Conservation (phyloP, 2,888 invertebrate species). For the Nomada flava region DNA sequence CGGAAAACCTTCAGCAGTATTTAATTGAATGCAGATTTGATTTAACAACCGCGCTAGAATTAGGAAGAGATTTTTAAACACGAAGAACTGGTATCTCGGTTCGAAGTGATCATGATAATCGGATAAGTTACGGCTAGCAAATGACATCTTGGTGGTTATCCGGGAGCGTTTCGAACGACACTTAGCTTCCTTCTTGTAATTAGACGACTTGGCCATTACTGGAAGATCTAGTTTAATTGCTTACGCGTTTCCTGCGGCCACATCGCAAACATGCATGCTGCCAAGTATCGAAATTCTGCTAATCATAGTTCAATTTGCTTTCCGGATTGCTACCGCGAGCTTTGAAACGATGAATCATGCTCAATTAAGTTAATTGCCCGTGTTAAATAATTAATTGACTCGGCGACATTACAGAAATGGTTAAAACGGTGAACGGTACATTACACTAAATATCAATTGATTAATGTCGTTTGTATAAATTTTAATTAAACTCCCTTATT, state of each 20-base stretch:
- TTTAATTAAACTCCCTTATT: too few species aligned
- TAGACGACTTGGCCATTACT: slow-evolving; percentile 68
- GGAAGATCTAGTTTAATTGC: slow-evolving; percentile 61
- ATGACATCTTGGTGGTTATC: slow-evolving; percentile 64
- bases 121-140: slow-evolving; percentile 40
- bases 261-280: slow-evolving; percentile 25
- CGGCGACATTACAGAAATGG: neutral
- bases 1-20: neutral
- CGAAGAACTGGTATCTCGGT: slow-evolving; percentile 2
- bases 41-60: neutral
- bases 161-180: slow-evolving; percentile 65
- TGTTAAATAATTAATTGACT: neutral
- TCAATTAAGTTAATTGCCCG: slow-evolving; percentile 1
- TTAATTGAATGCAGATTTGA: neutral
- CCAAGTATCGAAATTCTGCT: slow-evolving; percentile 9
- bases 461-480: too few species aligned
- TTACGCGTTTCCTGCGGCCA: slow-evolving; percentile 40
- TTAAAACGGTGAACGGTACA: neutral
- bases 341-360: neutral
- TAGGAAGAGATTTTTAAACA: neutral
- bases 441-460: too few species aligned
- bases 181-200: slow-evolving; percentile 72
- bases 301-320: slow-evolving; percentile 28
- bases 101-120: slow-evolving; percentile 37
- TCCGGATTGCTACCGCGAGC: neutral